phyloP scores from a whole-genome alignment of 2,888 invertebrate genomes.

The Slavum lentiscoides region DNA sequence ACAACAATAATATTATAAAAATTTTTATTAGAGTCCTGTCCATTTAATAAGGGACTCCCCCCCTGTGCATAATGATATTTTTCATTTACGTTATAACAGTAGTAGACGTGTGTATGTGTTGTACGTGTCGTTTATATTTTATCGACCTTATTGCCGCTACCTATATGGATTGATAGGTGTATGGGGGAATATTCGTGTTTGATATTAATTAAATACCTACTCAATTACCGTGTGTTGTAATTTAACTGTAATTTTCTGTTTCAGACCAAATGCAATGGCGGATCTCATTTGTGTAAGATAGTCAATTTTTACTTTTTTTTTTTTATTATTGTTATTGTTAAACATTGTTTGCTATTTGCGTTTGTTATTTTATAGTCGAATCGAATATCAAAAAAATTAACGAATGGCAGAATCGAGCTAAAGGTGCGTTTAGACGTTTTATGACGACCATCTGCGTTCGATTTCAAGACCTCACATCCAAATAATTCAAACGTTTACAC shows the following conservation, averaged over 20 bases:
- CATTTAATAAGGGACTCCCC: too few relatives aligned
- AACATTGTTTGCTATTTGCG: not conserved
- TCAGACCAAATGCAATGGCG: slow-evolving; percentile 50
- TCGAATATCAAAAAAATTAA: slow-evolving; percentile 51
- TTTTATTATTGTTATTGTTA: not conserved
- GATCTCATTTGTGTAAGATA: slow-evolving; percentile 40
- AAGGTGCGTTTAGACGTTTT: slow-evolving; percentile 53
- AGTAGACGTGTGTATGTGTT: too few relatives aligned
- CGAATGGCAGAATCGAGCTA: slow-evolving; percentile 54
- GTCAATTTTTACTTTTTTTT: not conserved
- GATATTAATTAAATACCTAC: too few relatives aligned
- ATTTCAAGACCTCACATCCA: slow-evolving; percentile 51
- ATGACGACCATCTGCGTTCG: slow-evolving; percentile 54
- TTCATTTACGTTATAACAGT: too few relatives aligned
- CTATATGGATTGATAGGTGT: too few relatives aligned
- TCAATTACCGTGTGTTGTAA: too few relatives aligned
- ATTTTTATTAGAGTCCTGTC: not conserved
- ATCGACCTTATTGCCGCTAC: too few relatives aligned
- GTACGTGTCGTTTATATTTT: too few relatives aligned
- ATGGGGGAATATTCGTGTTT: too few relatives aligned
- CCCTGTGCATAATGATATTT: too few relatives aligned
- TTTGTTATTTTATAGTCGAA: slow-evolving; percentile 36
- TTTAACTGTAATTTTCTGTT: not conserved
- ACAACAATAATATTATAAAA: not conserved
- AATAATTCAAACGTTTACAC: not conserved